Evolutionary conservation across 2,888 invertebrate species (phyloP).

Genomic region (Dichetophora obliterata): DNA sequence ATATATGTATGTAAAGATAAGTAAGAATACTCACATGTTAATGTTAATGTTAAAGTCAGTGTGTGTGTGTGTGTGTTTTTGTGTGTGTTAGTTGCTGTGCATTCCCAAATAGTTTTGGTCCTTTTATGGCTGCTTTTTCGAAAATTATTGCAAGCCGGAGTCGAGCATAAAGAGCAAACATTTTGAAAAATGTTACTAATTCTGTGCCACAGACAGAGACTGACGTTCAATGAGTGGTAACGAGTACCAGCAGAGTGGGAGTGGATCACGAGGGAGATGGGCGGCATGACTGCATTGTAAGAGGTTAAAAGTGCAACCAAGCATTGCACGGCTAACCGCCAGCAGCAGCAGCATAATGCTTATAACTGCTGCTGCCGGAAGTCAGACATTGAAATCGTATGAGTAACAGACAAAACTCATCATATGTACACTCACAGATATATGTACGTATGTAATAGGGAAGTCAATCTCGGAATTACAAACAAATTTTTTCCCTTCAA

Average conservation of each 20-base stretch:
- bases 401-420: background rate
- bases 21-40: background rate
- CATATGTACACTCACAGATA: background rate
- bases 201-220: slow-evolving; percentile 6
- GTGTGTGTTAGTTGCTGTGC: too few relatives aligned
- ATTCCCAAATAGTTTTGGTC: too few relatives aligned
- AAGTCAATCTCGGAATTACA: too few relatives aligned
- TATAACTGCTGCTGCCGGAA: slow-evolving; percentile 31
- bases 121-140: too few relatives aligned
- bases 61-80: too few relatives aligned
- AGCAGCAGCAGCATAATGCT: slow-evolving; percentile 7
- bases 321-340: slow-evolving; percentile 21
- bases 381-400: slow-evolving; percentile 35
- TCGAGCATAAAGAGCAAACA: background rate
- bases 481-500: too few relatives aligned
- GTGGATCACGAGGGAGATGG: background rate
- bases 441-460: too few relatives aligned
- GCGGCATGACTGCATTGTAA: background rate
- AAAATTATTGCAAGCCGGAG: background rate
- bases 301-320: slow-evolving; percentile 1
- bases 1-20: too few relatives aligned
- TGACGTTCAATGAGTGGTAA: background rate
- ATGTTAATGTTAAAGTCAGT: background rate
- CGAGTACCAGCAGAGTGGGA: background rate
- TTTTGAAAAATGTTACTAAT: slow-evolving; percentile 13